Evolutionary conservation across 2,888 invertebrate species (phyloP), one percentile per base, ranked within the genome.

Genomic region (Drosophila emarginata): DNA sequence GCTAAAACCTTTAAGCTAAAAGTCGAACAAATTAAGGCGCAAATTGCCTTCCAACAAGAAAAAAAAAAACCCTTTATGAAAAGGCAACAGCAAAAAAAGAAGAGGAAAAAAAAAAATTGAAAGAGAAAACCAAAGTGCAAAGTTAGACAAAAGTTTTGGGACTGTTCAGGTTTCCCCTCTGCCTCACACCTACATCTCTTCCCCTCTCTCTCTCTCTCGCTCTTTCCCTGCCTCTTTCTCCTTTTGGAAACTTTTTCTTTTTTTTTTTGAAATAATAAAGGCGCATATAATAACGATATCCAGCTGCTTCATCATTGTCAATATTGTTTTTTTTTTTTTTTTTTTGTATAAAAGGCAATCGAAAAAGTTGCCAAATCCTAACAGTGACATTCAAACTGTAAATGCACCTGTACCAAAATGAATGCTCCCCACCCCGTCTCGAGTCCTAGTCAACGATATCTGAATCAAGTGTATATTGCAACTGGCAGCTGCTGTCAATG

Each of bases 1-100:
- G 39, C 45, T 61, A 67, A 78, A 73, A 45, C 64, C 70, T 75
- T 75, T 80, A 84, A 84, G 78, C 78, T 69, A 64, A 84, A 80
- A 84, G 76, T 71, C 81, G 68, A 72, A 71, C 73, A 78, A 78
- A 78, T 80, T 78, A 80, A 70, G 69, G 64, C 54, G 40, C 75
- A 78, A 78, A 78, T 84, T 80, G 84, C 69, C 73, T 67, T 53
- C 61, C n/a, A 21, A 9, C 9, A 21, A 21, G 14, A 21, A 12
- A 70, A 69, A 61, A 52, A 28, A 28, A 69, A 61, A 57, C 69
- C 32, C 54, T 54, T 54, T 45, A 2, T 15, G 32, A 32, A 11
- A 11, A 26, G n/a, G 18, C 21, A 52, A 7, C 40, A 50, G n/a
- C 15, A 15, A 58, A 66, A 63, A 11, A 7, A 45, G 7, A 28